Base-by-base conservation (phyloP, 2,888 invertebrate species). In the Baccha elongata region DNA sequence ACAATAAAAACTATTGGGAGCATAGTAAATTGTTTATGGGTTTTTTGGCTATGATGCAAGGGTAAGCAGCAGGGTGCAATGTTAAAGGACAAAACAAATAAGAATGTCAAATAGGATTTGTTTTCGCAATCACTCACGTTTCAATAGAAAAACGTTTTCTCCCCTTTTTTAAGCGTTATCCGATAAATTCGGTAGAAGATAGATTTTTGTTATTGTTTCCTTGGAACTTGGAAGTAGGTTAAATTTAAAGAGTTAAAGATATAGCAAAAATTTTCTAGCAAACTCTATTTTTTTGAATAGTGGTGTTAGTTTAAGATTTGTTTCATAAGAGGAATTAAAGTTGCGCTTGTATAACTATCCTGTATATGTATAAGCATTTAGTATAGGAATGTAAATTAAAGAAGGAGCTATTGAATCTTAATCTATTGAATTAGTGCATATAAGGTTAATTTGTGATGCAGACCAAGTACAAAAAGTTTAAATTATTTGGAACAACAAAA, bases 101-200 rank as follows among this genome's bases (percentile, higher is more conserved):
- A 64, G 73, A 73, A 73, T 73, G 73, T 73, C 73, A 73, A 64
- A 73, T 42, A 65, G 73, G 65, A 73, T 73, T 65, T 73, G 73
- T 58, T 65, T 65, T 48, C 40, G 40, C 60, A 75, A 75, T 75
- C 67, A 60, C 55, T 74, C 60, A 74, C 67, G 67, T 58, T 75
- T 58, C 68, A 50, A 75, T 60, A 29, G 55, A 29, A 74, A 74
- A 74, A 58, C 67, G 67, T 42, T 53, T 73, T 55, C n/a, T 23
- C 8, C 32, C 26, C 21, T 11, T 15, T 29, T 42, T 52, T 26
- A 32, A 8, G n/a, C 21, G 15, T 50, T 42, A 50, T 40, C 19
- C 10, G 15, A 26, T 26, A 3, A n/a, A 37, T 23, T 64, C 42
- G 23, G 42, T 23, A 23, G 19, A 3, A 23, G 50, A 23, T 44